Evolutionary conservation across 1,140 invertebrate genomes (phyloP), one percentile per base, ranked within the genome.

Genomic region (Bombus sibiricus): DNA sequence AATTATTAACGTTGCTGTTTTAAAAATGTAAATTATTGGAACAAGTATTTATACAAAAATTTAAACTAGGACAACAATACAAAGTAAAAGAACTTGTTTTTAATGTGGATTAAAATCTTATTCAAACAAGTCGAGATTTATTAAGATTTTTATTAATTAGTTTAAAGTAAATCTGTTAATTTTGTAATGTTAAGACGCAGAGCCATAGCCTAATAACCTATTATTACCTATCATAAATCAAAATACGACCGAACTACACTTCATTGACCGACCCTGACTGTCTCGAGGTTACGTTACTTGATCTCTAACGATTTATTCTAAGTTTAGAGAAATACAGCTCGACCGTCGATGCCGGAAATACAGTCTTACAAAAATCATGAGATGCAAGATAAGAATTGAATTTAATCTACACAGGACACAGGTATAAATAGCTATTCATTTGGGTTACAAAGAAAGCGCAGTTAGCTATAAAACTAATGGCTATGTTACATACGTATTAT

Each of bases 251-350:
- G 59, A 78, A 71, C 32, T 71, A 64, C 32, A 80, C 73, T 53
- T 47, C 62, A 47, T 62, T 69, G 72, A 47, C 53, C 66, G 71
- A 83, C 81, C 82, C 76, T 71, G 77, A 15, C 76, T 79, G 62
- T 71, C 85, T 39, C 66, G 47, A 74, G 59, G n/a, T 88, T 79
- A 22, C 47, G 64, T 76, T 87, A 79, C 77, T 83, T 72, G 34
- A 77, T 77, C 81, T 90, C 76, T 64, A 89, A 69, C 34, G 76
- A 88, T 86, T 86, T 68, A 71, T 88, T 90, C 83, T 88, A 90
- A 88, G 79, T 88, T 90, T 84, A 90, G 81, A 83, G 57, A 83
- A 88, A 88, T 53, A 28, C 57, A 15, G 43, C 78, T 82, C 39
- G 22, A 34, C 25, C 39, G 15, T 43, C 75, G 41, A 89, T n/a